phyloP scores from a whole-genome alignment of 2,797 vertebrate species.

The Cynodonichthys magdalenae region DNA sequence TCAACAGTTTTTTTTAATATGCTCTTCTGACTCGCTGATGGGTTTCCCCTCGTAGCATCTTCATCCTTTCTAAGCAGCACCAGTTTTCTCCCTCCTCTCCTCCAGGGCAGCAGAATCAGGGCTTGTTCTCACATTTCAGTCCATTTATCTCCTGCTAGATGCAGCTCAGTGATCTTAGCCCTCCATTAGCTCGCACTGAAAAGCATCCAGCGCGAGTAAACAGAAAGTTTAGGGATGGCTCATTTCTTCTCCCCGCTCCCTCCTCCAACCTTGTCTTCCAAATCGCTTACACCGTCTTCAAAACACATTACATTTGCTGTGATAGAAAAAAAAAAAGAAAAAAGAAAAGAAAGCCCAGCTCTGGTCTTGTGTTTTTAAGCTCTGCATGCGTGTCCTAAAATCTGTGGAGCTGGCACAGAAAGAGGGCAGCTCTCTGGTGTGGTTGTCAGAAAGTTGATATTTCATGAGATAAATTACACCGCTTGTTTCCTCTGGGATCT shows the following conservation, averaged over 20 bases:
- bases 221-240: constrained; percentile 60
- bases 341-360: constrained; percentile 30
- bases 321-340: background rate
- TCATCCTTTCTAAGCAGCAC: constrained; percentile 61
- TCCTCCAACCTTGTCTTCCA: constrained; percentile 32
- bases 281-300: constrained; percentile 32
- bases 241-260: constrained; percentile 46
- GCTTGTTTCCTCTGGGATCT: constrained; percentile 63
- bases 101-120: constrained; percentile 60
- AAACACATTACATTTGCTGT: constrained; percentile 22
- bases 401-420: constrained; percentile 42
- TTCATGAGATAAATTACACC: constrained; percentile 74
- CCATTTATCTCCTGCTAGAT: constrained; percentile 72
- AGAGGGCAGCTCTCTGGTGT: constrained; percentile 55
- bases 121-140: constrained; percentile 79
- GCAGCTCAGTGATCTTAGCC: constrained; percentile 74
- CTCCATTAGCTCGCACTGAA: constrained; percentile 70
- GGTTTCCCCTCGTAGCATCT: constrained; percentile 46
- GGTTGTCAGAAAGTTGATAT: constrained; percentile 72
- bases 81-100: constrained; percentile 55
- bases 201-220: constrained; percentile 68
- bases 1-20: constrained; percentile 61
- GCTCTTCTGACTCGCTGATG: constrained; percentile 48
- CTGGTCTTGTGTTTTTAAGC: constrained; percentile 52
- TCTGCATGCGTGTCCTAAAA: constrained; percentile 56